phyloP scores from a whole-genome alignment of 2,797 vertebrate genomes.

The Euthynnus affinis region DNA sequence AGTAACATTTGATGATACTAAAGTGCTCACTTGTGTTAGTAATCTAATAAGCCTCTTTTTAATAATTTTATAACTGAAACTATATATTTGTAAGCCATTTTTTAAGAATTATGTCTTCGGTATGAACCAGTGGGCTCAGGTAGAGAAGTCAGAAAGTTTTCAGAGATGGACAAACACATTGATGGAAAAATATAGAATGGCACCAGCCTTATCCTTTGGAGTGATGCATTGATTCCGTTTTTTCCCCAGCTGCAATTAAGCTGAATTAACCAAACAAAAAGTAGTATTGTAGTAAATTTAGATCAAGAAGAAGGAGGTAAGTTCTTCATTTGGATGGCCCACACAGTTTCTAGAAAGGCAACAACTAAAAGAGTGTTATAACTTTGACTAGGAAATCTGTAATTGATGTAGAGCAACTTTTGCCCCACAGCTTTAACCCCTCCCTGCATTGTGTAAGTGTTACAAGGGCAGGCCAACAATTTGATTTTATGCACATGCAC shows the following conservation, averaged over 20 bases:
- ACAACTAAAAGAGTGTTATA: not conserved
- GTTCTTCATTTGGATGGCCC: not conserved
- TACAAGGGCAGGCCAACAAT: conserved; percentile 21
- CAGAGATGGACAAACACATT: not conserved
- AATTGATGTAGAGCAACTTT: conserved; percentile 11
- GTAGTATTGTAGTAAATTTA: not conserved
- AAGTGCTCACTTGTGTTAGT: not conserved
- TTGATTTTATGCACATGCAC: conserved; percentile 42
- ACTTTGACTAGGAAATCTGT: not conserved
- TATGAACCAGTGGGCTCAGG: not conserved
- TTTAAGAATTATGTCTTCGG: not conserved
- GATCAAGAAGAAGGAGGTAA: not conserved
- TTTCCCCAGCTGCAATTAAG: not conserved
- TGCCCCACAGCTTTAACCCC: not conserved
- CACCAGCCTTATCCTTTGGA: too few species aligned
- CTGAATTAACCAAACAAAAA: not conserved
- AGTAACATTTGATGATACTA: not conserved
- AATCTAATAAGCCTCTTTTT: not conserved
- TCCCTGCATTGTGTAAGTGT: conserved; percentile 2
- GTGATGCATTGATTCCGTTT: not conserved
- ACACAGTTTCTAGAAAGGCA: not conserved
- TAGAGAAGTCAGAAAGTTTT: not conserved
- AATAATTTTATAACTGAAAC: not conserved
- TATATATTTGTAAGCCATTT: not conserved
- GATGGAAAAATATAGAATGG: not conserved